Evolutionary conservation across 2,888 invertebrate genomes (phyloP), one percentile per base, ranked within the genome.

Genomic region (Cryptocephalus primarius): DNA sequence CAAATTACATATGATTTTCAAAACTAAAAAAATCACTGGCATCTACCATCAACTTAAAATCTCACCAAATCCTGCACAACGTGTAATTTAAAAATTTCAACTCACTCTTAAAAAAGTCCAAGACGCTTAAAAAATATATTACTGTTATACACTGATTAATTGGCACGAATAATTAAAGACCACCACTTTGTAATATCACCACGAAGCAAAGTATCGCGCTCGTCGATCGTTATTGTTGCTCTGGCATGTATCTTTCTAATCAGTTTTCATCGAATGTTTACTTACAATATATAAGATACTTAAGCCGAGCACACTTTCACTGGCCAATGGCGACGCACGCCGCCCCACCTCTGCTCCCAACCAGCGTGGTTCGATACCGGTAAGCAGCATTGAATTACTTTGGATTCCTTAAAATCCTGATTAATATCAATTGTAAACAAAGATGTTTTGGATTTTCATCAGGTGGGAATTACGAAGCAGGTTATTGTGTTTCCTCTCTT

Each of bases 231-330:
- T 38, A 40, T 40, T 33, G 33, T 32, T 10, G 39, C 38, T 32
- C 14, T 50, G 42, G 40, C 40, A 46, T 44, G 40, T 43, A 22
- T 49, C 36, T 33, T 40, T 52, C 48, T 53, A 49, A 48, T 46
- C 43, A 47, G 40, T 46, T 49, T 53, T 49, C 46, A 46, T 36
- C 34, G 44, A 39, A 46, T 44, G 32, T 48, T 47, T 48, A 47
- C 48, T 53, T 49, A 50, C 52, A 54, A 55, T 54, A 55, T 51
- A 54, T 48, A 49, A 46, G 44, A 33, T 40, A 40, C 44, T 42
- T 50, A 49, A 43, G 43, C 22, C 39, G 32, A 43, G 42, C 44
- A 46, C 48, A 51, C 56, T 56, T 56, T 56, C 56, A 53, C 56
- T 53, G 50, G 34, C 57, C 57, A 57, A 57, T 57, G 32, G 46